Conservation (phyloP, 2,888 invertebrate species). For the Caenorhabditis auriculariae region DNA sequence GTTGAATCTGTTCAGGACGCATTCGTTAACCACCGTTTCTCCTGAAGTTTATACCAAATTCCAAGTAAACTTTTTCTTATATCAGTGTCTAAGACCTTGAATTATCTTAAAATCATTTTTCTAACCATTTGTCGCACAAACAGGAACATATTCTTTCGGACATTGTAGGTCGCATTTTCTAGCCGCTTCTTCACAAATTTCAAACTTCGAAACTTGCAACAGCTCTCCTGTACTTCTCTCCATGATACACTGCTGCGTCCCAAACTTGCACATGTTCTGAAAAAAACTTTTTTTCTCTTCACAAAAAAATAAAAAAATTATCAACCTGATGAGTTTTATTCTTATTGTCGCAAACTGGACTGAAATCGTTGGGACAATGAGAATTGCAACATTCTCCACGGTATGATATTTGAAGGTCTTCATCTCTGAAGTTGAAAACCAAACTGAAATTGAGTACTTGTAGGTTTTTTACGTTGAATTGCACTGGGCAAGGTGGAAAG, state of each 20-base stretch:
- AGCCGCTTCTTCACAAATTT: conserved; percentile 37
- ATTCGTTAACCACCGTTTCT: conserved; percentile 47
- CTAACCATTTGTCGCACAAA: conserved; percentile 50
- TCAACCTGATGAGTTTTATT: conserved; percentile 35
- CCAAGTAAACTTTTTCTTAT: too few species aligned
- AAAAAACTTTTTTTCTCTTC: conserved; percentile 6
- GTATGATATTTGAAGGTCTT: conserved; percentile 24
- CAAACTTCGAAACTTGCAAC: conserved; percentile 45
- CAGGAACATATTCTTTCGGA: conserved; percentile 44
- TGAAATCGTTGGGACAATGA: conserved; percentile 38
- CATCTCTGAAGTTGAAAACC: too few species aligned
- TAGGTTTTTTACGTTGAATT: not conserved
- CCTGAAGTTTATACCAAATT: conserved; percentile 17
- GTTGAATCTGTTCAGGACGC: conserved; percentile 47
- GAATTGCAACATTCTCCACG: conserved; percentile 39
- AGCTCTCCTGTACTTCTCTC: conserved; percentile 37
- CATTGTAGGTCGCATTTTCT: conserved; percentile 37
- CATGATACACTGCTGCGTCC: conserved; percentile 48
- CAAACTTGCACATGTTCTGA: conserved; percentile 57
- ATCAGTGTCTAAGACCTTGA: too few species aligned
- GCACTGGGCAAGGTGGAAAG: conserved; percentile 29
- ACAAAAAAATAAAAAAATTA: conserved; percentile 9
- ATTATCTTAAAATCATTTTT: not conserved
- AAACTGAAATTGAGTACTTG: too few species aligned
- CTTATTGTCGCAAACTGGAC: conserved; percentile 48